Conservation (phyloP, 1,140 invertebrate genomes). For the Teleopsis dalmanni region DNA sequence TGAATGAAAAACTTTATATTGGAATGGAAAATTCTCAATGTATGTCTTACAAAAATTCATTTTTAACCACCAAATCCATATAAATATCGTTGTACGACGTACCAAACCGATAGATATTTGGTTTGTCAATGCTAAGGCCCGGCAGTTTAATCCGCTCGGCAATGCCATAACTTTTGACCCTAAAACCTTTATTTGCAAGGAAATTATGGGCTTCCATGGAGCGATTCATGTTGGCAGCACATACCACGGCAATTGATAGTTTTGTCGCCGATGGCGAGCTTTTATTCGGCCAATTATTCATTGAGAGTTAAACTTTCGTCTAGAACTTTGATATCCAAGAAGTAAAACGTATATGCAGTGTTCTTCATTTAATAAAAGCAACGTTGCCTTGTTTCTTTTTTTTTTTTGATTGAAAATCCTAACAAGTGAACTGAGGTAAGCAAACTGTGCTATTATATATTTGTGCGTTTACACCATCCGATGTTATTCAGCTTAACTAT, state of each 20-base stretch:
- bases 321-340: too few relatives aligned
- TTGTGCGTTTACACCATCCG: too few relatives aligned
- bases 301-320: too few relatives aligned
- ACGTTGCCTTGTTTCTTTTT: too few relatives aligned
- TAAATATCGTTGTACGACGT: slow-evolving; percentile 96
- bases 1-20: slow-evolving; percentile 22
- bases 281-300: too few relatives aligned
- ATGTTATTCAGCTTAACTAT: too few relatives aligned
- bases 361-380: too few relatives aligned
- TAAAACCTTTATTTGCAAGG: slow-evolving; percentile 93
- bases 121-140: slow-evolving; percentile 86
- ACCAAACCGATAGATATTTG: slow-evolving; percentile 98
- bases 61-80: slow-evolving; percentile 82
- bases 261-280: too few relatives aligned
- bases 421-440: too few relatives aligned
- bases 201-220: slow-evolving; percentile 99
- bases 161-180: slow-evolving; percentile 90
- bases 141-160: slow-evolving; percentile 97
- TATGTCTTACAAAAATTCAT: slow-evolving; percentile 68
- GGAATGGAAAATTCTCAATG: not conserved
- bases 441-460: too few relatives aligned
- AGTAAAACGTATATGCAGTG: too few relatives aligned
- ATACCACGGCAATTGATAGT: slow-evolving; percentile 87
- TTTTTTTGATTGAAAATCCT: too few relatives aligned
- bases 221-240: slow-evolving; percentile 98